Evolutionary conservation across 2,113 vertebrate species (phyloP).

Genomic region (Lampris megalopsis): DNA sequence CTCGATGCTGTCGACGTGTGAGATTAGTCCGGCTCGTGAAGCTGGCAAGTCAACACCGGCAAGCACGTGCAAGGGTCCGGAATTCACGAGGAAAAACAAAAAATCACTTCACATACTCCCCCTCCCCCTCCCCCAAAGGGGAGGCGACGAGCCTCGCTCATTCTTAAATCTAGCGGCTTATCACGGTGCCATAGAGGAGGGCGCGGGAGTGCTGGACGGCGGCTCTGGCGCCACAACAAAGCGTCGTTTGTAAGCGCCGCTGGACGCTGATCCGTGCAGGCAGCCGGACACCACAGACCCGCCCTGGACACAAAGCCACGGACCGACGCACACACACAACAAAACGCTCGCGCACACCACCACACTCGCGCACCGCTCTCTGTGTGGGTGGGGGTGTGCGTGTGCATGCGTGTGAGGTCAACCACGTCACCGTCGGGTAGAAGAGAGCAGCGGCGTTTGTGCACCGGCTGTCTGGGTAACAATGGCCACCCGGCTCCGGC

Average conservation of each 20-base stretch:
- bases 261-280: conserved; percentile 29
- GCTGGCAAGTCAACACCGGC: too few species aligned
- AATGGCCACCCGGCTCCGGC: background rate
- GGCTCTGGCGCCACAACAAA: conserved; percentile 9
- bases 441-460: conserved; percentile 6
- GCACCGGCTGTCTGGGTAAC: conserved; percentile 28
- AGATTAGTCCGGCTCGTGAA: too few species aligned
- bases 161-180: too few species aligned
- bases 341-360: conserved; percentile 44
- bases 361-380: conserved; percentile 20
- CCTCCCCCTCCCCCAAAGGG: too few species aligned
- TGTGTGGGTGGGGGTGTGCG: background rate
- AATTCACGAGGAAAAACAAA: too few species aligned
- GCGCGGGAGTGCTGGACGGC: too few species aligned
- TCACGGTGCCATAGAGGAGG: too few species aligned
- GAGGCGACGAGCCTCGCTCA: too few species aligned
- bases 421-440: background rate
- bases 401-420: background rate
- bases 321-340: conserved; percentile 4
- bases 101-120: too few species aligned
- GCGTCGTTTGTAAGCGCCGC: conserved; percentile 57
- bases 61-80: too few species aligned
- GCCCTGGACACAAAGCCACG: conserved; percentile 27
- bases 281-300: conserved; percentile 41
- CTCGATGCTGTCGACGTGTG: too few species aligned